Percentiles rank a stretch among this genome's conserved stretches.
Evolutionary conservation across 2,797 vertebrate genomes (phyloP).

Genomic region (Phoeniculus purpureus): DNA sequence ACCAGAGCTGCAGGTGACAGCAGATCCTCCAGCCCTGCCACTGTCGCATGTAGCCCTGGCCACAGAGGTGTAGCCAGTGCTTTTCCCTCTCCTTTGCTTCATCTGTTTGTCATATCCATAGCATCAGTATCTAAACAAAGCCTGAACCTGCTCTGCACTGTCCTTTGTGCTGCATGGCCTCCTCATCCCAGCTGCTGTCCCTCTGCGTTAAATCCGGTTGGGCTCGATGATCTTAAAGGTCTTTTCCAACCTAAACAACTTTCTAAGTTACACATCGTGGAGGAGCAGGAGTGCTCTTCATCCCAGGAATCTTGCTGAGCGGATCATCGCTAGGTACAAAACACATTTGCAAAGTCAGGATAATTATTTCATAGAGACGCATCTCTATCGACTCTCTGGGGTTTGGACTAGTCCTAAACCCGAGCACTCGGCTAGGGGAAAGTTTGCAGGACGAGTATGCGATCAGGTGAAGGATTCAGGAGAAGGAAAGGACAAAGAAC

Average conservation of each 20-base stretch:
- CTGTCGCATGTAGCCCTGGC: not conserved
- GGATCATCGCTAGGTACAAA: not conserved
- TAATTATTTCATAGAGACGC: not conserved
- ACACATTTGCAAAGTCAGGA: not conserved
- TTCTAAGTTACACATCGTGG: fast-evolving
- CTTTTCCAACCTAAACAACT: not conserved
- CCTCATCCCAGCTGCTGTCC: not conserved
- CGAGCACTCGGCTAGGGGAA: not conserved
- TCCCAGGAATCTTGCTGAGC: not conserved
- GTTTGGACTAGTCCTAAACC: not conserved
- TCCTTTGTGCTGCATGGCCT: not conserved
- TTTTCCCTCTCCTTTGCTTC: not conserved
- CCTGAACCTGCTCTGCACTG: not conserved
- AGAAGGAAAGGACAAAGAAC: not conserved
- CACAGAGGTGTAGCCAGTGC: not conserved
- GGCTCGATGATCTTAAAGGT: not conserved
- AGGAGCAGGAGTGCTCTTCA: not conserved
- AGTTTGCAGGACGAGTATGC: fast-evolving
- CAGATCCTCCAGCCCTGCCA: not conserved
- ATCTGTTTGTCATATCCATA: not conserved
- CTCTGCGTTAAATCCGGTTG: fast-evolving
- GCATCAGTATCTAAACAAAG: not conserved
- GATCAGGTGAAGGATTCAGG: not conserved
- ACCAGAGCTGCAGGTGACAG: not conserved
- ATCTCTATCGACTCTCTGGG: not conserved